These are phyloP conservation scores for Copidosoma aretas DNA, from an alignment of 2,888 invertebrate genomes.

Conservation along the genomic window DNA sequence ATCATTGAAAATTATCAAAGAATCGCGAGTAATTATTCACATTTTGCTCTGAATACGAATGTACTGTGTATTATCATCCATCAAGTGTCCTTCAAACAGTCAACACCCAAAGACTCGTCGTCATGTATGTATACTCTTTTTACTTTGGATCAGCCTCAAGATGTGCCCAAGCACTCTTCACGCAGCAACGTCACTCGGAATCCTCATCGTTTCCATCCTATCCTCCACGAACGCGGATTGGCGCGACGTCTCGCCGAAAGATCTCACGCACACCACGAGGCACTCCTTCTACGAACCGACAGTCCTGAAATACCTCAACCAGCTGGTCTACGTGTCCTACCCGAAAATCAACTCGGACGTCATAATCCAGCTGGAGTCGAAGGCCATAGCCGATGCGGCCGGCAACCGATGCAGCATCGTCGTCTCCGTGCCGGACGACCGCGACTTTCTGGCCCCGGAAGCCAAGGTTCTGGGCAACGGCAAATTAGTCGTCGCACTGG, in stretches of 20 bases:
- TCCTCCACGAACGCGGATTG: neutral
- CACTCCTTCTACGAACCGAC: conserved; percentile 5
- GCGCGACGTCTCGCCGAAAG: conserved; percentile 4
- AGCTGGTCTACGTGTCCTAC: conserved; percentile 24
- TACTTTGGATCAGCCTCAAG: too few relatives aligned
- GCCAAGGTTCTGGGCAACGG: conserved; percentile 9
- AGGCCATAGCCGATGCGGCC: neutral
- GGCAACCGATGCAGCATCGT: conserved; percentile 7
- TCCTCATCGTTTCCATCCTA: neutral
- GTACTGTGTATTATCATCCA: too few relatives aligned
- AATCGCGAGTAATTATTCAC: too few relatives aligned
- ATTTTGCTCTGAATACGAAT: too few relatives aligned
- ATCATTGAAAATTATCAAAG: too few relatives aligned
- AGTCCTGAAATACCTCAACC: conserved; percentile 11
- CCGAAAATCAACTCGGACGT: conserved; percentile 10
- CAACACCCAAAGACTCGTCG: too few relatives aligned
- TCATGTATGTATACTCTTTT: too few relatives aligned
- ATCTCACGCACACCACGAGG: conserved; percentile 9
- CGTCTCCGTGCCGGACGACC: neutral
- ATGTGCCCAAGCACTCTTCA: too few relatives aligned
- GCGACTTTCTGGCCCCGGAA: neutral
- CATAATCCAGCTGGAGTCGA: conserved; percentile 2
- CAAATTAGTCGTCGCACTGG: conserved; percentile 12
- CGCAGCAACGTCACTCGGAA: neutral
- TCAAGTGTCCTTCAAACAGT: too few relatives aligned